A percentile compares a stretch with the other conserved stretches of the same genome.
Evolutionary conservation across 2,888 invertebrate genomes (phyloP).

Genomic region (Scaptodrosophila latifasciaeformis): DNA sequence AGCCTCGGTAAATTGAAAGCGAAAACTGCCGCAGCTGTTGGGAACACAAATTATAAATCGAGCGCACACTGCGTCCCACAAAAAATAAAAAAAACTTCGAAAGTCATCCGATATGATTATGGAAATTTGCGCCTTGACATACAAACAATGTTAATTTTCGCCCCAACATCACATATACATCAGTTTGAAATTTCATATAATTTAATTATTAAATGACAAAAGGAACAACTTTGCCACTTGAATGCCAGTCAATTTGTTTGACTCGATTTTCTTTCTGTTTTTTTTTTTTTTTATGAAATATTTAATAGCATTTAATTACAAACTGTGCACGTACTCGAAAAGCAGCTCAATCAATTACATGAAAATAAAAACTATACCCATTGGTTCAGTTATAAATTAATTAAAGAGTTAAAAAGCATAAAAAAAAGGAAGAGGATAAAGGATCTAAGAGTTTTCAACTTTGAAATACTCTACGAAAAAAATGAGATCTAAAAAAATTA

Average conservation of each 20-base stretch:
- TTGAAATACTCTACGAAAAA: too few relatives aligned
- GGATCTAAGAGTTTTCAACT: too few relatives aligned
- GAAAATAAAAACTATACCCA: conserved; percentile 11
- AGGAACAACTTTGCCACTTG: not conserved
- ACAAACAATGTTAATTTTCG: not conserved
- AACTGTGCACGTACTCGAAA: conserved; percentile 21
- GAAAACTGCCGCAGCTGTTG: conserved; percentile 42
- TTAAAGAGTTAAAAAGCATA: conserved; percentile 39
- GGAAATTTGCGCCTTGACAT: conserved; percentile 34
- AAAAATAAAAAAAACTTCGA: conserved; percentile 22
- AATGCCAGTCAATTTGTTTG: conserved; percentile 23
- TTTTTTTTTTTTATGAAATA: not conserved
- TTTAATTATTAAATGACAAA: conserved; percentile 6
- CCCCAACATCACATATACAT: conserved; percentile 3
- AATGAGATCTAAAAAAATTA: too few relatives aligned
- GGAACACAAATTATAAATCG: conserved; percentile 36
- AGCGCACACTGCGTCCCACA: conserved; percentile 28
- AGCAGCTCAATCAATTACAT: conserved; percentile 38
- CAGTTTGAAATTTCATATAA: conserved; percentile 8
- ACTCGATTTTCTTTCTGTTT: too few relatives aligned
- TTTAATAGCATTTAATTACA: conserved; percentile 44
- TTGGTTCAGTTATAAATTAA: conserved; percentile 30
- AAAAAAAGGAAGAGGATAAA: conserved; percentile 14
- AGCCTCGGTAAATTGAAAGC: conserved; percentile 33
- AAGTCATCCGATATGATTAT: conserved; percentile 33